Base-by-base conservation (phyloP, 2,797 vertebrate species). In the Anas acuta region DNA sequence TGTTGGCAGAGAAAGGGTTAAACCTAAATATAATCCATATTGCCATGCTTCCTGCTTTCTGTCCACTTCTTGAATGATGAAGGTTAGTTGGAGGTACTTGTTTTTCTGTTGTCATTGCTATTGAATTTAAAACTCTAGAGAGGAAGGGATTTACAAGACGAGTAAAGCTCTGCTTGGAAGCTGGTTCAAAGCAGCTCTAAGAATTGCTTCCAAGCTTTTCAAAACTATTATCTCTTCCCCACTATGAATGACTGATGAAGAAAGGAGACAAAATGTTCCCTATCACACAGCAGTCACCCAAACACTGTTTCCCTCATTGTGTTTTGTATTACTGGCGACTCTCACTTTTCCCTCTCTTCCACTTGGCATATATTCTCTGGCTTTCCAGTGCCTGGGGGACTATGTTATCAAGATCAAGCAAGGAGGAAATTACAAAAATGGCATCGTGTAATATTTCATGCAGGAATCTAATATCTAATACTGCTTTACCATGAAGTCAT, bases 151-250 rank as follows among this genome's bases (percentile, higher is more conserved):
- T 92, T 77, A 62, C 28, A 74, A 23, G 25, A 4, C 0, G 0
- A 86, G 49, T 20, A 83, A 62, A 83, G 65, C 49, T 62, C 37
- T 1, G 2, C 49, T 30, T n/a, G 49, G 64, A 47, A 82, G 26
- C 64, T 71, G 13, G 10, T 87, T 95, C 71, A 84, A 79, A 90
- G 51, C n/a, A 53, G 70, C 56, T 54, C 61, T 43, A 58, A 51
- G 28, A 92, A 83, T 78, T 35, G 32, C 67, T 95, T 92, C 84
- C 88, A 87, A 85, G 45, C 20, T 79, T 95, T 86, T 92, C 85
- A 90, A 58, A 60, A 77, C 53, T 35, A 30, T 77, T 60, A 47
- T 93, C 80, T 94, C 66, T 90, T 77, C 56, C 47, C 43, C 12
- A 33, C 17, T 92, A 18, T 51, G 73, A 85, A 53, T 77, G 80